Conservation (phyloP, 2,113 vertebrate genomes). For the Ranitomeya imitator region DNA sequence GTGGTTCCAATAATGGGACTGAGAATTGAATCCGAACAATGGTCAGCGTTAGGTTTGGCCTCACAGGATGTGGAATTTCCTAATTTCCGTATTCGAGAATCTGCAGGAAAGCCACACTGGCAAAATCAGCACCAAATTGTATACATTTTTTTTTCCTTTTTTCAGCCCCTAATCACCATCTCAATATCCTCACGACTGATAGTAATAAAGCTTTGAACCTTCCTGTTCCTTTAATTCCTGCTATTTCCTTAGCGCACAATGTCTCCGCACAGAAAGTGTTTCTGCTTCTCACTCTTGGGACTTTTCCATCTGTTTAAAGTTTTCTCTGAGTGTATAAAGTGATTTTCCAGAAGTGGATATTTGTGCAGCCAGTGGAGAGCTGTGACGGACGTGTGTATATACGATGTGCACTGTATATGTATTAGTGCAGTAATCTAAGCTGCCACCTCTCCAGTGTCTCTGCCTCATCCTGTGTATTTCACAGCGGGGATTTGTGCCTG, state of each 20-base stretch:
- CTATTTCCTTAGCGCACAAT: background rate
- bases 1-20: background rate
- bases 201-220: background rate
- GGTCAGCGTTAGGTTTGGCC: background rate
- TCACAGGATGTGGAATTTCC: no score
- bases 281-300: constrained; percentile 17
- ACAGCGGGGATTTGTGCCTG: background rate
- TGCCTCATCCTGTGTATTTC: constrained; percentile 1
- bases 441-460: constrained; percentile 5
- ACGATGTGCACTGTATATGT: constrained; percentile 6
- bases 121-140: no score
- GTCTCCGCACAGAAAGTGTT: constrained; percentile 17
- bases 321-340: constrained; percentile 33
- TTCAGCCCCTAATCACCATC: background rate
- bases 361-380: constrained; percentile 28
- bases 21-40: background rate
- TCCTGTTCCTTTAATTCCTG: background rate
- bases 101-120: background rate
- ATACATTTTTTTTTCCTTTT: no score
- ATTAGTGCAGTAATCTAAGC: constrained; percentile 28
- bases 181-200: background rate
- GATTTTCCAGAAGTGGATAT: constrained; percentile 54
- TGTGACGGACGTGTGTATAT: constrained; percentile 38
- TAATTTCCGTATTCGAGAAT: background rate
- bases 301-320: constrained; percentile 51